Conservation (phyloP, 2,888 invertebrate species). For the Pyrochroa serraticornis region DNA sequence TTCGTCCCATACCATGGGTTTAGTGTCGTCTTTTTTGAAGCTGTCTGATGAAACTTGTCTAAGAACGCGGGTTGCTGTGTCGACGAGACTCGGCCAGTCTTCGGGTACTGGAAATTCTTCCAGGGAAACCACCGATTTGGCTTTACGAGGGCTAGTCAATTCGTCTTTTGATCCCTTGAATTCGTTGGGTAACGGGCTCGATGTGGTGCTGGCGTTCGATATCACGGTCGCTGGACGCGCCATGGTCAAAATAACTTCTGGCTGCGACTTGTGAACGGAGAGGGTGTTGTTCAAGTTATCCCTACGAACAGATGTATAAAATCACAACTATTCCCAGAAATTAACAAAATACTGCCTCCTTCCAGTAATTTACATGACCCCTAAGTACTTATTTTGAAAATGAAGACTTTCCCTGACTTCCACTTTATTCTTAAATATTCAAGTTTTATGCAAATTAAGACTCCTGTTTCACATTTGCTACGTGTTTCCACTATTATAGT, state of each 20-base stretch:
- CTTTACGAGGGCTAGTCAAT: constrained; percentile 47
- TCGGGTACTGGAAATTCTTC: constrained; percentile 68
- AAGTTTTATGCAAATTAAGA: too few species aligned
- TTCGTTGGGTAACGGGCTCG: constrained; percentile 63
- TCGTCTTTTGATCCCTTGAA: constrained; percentile 65
- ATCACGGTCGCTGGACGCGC: constrained; percentile 71
- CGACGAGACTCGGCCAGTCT: constrained; percentile 82
- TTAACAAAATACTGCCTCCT: too few species aligned
- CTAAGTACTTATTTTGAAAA: too few species aligned
- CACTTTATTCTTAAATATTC: too few species aligned
- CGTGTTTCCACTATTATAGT: too few species aligned
- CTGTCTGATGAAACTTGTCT: constrained; percentile 42
- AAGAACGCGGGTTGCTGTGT: constrained; percentile 73
- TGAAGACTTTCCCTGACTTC: too few species aligned
- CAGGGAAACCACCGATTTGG: constrained; percentile 46
- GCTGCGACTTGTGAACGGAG: constrained; percentile 55
- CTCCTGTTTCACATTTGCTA: too few species aligned
- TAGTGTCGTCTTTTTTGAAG: constrained; percentile 38
- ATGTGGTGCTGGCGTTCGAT: constrained; percentile 67
- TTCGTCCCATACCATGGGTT: constrained; percentile 53
- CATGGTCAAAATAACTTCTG: constrained; percentile 68
- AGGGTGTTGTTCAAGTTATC: constrained; percentile 54
- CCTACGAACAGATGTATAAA: constrained; percentile 1
- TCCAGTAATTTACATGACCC: too few species aligned
- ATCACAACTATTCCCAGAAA: not conserved